Evolutionary conservation across 2,113 vertebrate genomes (phyloP).

Genomic region (Clinocottus analis): DNA sequence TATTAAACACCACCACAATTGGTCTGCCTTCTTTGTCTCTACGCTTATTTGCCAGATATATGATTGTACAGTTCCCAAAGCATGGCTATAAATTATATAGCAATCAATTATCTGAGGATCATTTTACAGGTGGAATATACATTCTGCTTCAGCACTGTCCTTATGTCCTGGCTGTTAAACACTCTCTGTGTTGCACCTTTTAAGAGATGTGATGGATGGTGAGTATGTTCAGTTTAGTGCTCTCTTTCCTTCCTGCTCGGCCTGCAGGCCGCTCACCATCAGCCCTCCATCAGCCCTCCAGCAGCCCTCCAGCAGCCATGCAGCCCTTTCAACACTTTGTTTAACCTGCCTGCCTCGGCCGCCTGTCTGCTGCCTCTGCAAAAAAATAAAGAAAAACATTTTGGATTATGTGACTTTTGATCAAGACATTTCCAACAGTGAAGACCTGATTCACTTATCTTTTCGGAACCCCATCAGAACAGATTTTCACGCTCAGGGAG

Average conservation of each 20-base stretch:
- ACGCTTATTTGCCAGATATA: not conserved
- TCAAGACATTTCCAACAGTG: not conserved
- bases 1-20: not conserved
- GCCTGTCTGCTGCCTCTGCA: not conserved
- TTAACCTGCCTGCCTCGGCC: not conserved
- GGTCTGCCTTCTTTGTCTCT: not conserved
- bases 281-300: not conserved
- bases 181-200: not conserved
- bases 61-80: not conserved
- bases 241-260: not conserved
- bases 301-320: not conserved
- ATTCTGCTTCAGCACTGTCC: not conserved
- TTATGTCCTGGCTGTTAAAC: not conserved
- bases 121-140: not conserved
- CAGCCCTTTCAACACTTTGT: not conserved
- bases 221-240: not conserved
- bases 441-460: slow-evolving; percentile 17
- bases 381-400: not conserved
- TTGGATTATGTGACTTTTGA: not conserved
- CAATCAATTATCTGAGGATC: not conserved
- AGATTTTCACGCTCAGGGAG: slow-evolving; percentile 13
- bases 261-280: slow-evolving; percentile 2
- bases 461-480: slow-evolving; percentile 28
- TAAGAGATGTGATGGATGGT: slow-evolving; percentile 1
- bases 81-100: not conserved